These are phyloP conservation scores for Athetis lepigone DNA, from an alignment of 2,888 invertebrate genomes.

Conservation along the genomic window DNA sequence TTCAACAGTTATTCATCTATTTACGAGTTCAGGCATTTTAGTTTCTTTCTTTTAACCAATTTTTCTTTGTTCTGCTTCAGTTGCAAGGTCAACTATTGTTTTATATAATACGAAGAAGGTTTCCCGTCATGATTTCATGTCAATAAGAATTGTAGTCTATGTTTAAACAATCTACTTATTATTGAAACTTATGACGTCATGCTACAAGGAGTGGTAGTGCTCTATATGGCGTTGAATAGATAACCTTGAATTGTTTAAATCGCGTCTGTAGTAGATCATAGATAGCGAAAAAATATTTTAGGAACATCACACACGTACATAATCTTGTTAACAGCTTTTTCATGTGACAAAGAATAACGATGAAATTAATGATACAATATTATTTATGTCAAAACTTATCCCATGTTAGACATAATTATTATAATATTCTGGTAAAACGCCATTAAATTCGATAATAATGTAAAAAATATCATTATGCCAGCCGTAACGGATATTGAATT, in stretches of 20 bases:
- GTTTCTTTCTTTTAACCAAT: slow-evolving; percentile 19
- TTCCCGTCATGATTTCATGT: slow-evolving; percentile 13
- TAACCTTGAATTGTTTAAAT: slow-evolving; percentile 17
- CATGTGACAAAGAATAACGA: background rate
- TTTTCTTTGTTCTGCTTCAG: slow-evolving; percentile 11
- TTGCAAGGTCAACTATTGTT: slow-evolving; percentile 23
- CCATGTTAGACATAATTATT: too few relatives aligned
- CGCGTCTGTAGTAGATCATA: background rate
- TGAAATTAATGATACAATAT: background rate
- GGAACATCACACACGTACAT: background rate
- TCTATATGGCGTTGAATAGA: background rate
- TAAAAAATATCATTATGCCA: too few relatives aligned
- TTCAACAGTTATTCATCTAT: too few relatives aligned
- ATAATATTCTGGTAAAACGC: too few relatives aligned
- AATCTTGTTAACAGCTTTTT: slow-evolving; percentile 1
- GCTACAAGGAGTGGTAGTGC: background rate
- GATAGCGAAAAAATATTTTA: background rate
- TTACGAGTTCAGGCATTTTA: too few relatives aligned
- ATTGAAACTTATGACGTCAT: slow-evolving; percentile 22
- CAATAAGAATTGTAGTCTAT: background rate
- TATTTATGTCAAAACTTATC: too few relatives aligned
- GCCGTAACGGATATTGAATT: background rate
- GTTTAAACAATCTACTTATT: slow-evolving; percentile 31
- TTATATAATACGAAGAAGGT: slow-evolving; percentile 11
- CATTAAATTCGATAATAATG: too few relatives aligned